Base-by-base conservation (phyloP, 2,113 vertebrate genomes). In the Xiphophorus couchianus region DNA sequence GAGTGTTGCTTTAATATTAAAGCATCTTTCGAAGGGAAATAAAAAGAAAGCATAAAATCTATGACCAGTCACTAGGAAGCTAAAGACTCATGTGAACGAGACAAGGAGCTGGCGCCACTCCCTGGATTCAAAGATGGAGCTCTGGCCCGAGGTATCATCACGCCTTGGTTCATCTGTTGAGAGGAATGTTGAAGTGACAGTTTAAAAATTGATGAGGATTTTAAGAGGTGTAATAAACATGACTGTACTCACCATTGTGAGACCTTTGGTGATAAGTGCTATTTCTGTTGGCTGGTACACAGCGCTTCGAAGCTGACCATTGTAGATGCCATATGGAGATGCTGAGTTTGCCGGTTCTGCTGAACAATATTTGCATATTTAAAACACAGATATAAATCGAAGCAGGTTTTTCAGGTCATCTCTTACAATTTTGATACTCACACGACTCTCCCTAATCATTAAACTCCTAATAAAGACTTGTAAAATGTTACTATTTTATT, bases 241-340 rank as follows among this genome's bases (percentile, higher is more conserved):
- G 12, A 39, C 30, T 5, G 4, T 13, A 74, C 89, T 91, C 71
- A 91, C 89, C 85, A 95, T 96, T 77, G 95, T 94, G 78, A 93
- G 81, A 51, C 90, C 93, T 83, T 96, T 96, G 73, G 95, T 94
- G 89, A 99, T 97, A 77, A 98, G 84, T 33, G 97, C 94, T 92
- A 99, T 91, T 94, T 97, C 97, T 0, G 97, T 99, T 77, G 97
- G 97, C 91, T 98, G 97, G 93, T 97, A 98, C 62, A 98, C 95
- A 0, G 94, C 91, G 62, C 95, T 95, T 64, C 96, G 93, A 67
- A 96, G 83, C 62, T 95, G 95, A 62, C 96, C 96, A 0, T 96
- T 96, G 88, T 96, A 97, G 27, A 92, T 95, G 0, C 93, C 94
- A 42, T 97, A 97, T 0, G 97, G 97, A 0, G 96, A 97, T 78